A percentile compares a stretch with the other conserved stretches of the same genome.
Evolutionary conservation across 2,888 invertebrate genomes (phyloP).

Genomic region (Drosophila subsilvestris): DNA sequence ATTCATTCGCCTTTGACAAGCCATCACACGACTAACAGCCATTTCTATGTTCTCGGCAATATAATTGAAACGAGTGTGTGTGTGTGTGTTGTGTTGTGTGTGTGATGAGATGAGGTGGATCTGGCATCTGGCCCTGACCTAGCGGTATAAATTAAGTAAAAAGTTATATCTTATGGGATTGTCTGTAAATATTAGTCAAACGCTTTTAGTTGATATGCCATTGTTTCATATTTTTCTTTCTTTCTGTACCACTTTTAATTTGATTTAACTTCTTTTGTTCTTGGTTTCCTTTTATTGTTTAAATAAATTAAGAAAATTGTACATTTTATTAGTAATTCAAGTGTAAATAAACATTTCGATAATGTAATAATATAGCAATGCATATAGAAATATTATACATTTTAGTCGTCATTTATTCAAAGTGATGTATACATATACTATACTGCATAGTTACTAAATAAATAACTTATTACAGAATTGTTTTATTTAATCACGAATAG

Average conservation of each 20-base stretch:
- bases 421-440: constrained; percentile 55
- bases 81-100: not conserved
- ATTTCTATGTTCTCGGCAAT: constrained; percentile 49
- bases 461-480: constrained; percentile 74
- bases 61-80: constrained; percentile 40
- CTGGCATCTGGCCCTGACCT: constrained; percentile 19
- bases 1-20: constrained; percentile 65
- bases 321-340: constrained; percentile 74
- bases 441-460: constrained; percentile 73
- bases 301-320: constrained; percentile 73
- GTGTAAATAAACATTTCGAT: constrained; percentile 78
- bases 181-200: constrained; percentile 79
- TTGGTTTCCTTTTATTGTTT: constrained; percentile 70
- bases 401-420: constrained; percentile 63
- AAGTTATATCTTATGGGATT: constrained; percentile 61
- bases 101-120: constrained; percentile 18
- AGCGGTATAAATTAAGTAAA: constrained; percentile 58
- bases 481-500: not conserved
- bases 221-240: constrained; percentile 58
- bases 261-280: constrained; percentile 32
- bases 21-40: constrained; percentile 53
- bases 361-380: constrained; percentile 66
- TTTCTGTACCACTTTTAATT: constrained; percentile 57
- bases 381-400: constrained; percentile 48
- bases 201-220: constrained; percentile 69